Base-by-base conservation (phyloP, 2,888 invertebrate species). In the Cecidostiba fungosa region DNA sequence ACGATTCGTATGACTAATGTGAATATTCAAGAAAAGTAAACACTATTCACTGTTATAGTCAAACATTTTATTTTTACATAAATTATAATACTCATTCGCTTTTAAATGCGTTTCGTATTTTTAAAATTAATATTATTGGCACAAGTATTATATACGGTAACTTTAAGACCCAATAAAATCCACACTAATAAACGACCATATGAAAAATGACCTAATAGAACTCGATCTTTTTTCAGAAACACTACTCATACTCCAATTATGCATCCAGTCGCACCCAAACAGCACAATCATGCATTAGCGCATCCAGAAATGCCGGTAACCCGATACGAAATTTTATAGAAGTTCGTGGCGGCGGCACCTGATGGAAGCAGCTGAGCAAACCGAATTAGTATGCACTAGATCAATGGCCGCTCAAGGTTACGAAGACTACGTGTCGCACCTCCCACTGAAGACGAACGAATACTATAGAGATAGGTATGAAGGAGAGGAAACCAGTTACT, bases 331-430 rank as follows among this genome's bases (percentile, higher is more conserved):
- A 77, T 54, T 29, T 47, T 36, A 77, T 59, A 2, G 50, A 43
- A 59, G 1, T 66, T 23, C 72, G 80, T 72, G 59, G 54, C 19
- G 6, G 43, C 19, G 29, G n/a, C 47, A 43, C 83, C 84, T 43
- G 73, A 36, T 36, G 19, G 6, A n/a, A 83, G 85, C 85, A 88
- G 81, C 84, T 87, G 87, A 86, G 70, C 82, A 85, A 87, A 87
- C 82, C 82, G 83, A 82, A 88, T 90, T 88, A 89, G 88, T 89
- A 89, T 90, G 89, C 89, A 82, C 50, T 74, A 74, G 85, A 84
- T 69, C 85, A 85, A 82, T 62, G 85, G 59, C 85, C 85, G 39
- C 69, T 82, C 85, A 85, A 85, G 85, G 85, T 78, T 47, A 78
- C 14, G 66, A 39, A 72, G 72, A 39, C 39, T 36, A 59, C 73